Evolutionary conservation across 2,113 vertebrate genomes (phyloP).

Genomic region (Pardalotus punctatus): DNA sequence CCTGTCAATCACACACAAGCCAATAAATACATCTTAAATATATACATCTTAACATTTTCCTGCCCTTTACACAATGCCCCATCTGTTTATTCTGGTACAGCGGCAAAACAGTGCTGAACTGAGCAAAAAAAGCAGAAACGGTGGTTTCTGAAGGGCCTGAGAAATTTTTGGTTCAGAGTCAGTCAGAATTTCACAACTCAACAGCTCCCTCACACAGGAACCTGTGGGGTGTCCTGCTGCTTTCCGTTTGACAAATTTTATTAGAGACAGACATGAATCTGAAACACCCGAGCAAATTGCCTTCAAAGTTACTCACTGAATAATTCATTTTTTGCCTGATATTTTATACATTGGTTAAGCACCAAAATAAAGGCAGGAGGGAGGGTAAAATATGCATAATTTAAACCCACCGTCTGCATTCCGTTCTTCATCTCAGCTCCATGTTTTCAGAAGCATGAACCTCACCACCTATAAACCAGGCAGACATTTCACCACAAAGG

Average conservation of each 20-base stretch:
- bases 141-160: neutral
- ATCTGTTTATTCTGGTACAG: neutral
- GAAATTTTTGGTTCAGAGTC: neutral
- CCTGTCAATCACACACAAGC: neutral
- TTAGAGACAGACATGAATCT: neutral
- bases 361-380: neutral
- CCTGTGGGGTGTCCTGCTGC: neutral
- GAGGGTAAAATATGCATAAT: constrained; percentile 2
- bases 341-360: constrained; percentile 23
- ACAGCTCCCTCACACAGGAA: neutral
- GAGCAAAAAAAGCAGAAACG: neutral
- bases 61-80: neutral
- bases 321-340: constrained; percentile 20
- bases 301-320: constrained; percentile 1
- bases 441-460: neutral
- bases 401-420: neutral
- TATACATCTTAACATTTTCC: neutral
- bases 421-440: neutral
- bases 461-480: neutral
- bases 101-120: neutral
- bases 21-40: neutral
- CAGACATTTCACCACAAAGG: neutral
- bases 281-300: neutral
- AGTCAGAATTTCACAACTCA: neutral
- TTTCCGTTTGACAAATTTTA: neutral